Conservation (phyloP, 2,113 vertebrate species). For the Tetrax tetrax region DNA sequence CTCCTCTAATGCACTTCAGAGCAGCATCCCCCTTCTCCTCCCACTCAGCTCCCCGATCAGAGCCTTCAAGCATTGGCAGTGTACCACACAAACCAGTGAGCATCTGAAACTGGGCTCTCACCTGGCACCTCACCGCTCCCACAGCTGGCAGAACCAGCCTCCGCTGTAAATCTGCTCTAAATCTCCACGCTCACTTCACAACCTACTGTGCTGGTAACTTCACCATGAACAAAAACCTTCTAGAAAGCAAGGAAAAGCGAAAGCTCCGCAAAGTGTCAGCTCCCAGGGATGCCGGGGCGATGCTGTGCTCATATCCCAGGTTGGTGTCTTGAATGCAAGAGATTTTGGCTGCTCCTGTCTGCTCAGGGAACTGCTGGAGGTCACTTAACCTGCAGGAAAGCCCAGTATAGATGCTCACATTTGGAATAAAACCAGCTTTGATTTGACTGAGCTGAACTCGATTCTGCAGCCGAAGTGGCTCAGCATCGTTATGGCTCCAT, state of each 20-base stretch:
- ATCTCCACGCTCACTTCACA: not conserved
- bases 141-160: not conserved
- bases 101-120: not conserved
- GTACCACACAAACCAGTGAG: not conserved
- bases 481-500: rapidly evolving
- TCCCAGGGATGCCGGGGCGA: not conserved
- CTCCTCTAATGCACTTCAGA: not conserved
- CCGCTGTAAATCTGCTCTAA: not conserved
- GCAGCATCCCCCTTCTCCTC: not conserved
- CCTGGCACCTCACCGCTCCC: not conserved
- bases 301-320: not conserved
- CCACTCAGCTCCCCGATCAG: not conserved
- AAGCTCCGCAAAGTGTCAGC: not conserved
- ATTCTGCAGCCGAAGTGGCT: not conserved
- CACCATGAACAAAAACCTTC: rapidly evolving
- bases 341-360: not conserved
- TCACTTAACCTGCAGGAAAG: not conserved
- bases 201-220: not conserved
- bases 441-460: not conserved
- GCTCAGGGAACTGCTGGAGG: not conserved
- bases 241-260: not conserved
- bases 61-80: not conserved
- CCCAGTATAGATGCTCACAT: not conserved
- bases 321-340: rapidly evolving
- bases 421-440: not conserved